These are phyloP conservation scores for Sphaeridia pumilis DNA, from an alignment of 2,888 invertebrate species.

Conservation along the genomic window DNA sequence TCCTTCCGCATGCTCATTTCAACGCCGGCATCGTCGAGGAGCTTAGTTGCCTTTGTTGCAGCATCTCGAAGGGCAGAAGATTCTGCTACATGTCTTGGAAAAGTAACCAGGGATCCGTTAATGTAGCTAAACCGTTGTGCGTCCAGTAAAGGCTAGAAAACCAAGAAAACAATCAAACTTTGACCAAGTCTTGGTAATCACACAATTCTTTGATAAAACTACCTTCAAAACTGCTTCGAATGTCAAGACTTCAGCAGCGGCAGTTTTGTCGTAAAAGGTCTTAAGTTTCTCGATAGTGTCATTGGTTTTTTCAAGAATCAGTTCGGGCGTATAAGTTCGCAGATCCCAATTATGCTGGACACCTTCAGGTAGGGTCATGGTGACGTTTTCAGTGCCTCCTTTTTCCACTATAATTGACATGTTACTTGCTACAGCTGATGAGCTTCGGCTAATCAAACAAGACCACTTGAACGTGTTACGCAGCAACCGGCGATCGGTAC, in stretches of 20 bases:
- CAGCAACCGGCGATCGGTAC: too few species aligned
- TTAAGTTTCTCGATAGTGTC: slow-evolving; percentile 27
- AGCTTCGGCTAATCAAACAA: too few species aligned
- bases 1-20: slow-evolving; percentile 44
- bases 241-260: slow-evolving; percentile 24
- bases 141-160: slow-evolving; percentile 39
- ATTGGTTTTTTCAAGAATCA: slow-evolving; percentile 28
- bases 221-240: slow-evolving; percentile 37
- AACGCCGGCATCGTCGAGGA: slow-evolving; percentile 42
- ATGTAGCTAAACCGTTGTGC: slow-evolving; percentile 39
- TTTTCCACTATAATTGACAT: too few species aligned
- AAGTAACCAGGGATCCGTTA: slow-evolving; percentile 40
- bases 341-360: slow-evolving; percentile 35
- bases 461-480: too few species aligned
- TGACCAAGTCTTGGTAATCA: background rate
- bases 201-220: background rate
- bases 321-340: slow-evolving; percentile 26
- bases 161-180: background rate
- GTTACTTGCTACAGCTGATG: too few species aligned
- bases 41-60: slow-evolving; percentile 41
- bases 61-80: slow-evolving; percentile 41
- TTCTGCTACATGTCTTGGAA: slow-evolving; percentile 41
- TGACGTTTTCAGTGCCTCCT: too few species aligned
- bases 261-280: slow-evolving; percentile 33
- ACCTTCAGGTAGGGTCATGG: slow-evolving; percentile 14